These are phyloP conservation scores for Eledone cirrhosa DNA, from an alignment of 2,888 invertebrate species.

Conservation along the genomic window DNA sequence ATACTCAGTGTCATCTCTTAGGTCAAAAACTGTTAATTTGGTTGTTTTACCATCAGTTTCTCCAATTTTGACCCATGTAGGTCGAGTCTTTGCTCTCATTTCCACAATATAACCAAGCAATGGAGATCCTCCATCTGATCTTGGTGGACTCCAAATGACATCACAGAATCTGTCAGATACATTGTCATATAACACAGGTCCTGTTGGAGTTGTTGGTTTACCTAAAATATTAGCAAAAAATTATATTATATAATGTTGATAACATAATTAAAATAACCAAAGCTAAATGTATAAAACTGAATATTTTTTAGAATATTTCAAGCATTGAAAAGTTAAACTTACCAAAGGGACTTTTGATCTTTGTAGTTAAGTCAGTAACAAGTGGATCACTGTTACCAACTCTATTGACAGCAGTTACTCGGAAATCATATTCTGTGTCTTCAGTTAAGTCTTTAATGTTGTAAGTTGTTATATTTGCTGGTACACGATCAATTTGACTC, in stretches of 20 bases:
- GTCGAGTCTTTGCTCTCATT: slow-evolving; percentile 72
- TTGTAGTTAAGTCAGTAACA: slow-evolving; percentile 29
- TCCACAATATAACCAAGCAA: slow-evolving; percentile 53
- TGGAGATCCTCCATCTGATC: slow-evolving; percentile 55
- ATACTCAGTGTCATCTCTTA: slow-evolving; percentile 77
- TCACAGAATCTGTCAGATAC: slow-evolving; percentile 46
- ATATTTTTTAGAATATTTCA: neutral
- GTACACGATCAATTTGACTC: slow-evolving; percentile 89
- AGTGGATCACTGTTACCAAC: slow-evolving; percentile 73
- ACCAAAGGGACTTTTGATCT: slow-evolving; percentile 33
- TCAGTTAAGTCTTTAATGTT: slow-evolving; percentile 58
- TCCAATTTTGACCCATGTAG: slow-evolving; percentile 32
- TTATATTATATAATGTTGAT: neutral
- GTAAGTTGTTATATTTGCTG: slow-evolving; percentile 67
- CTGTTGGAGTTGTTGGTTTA: slow-evolving; percentile 44
- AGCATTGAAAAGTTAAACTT: neutral
- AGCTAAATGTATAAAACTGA: neutral
- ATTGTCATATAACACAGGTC: slow-evolving; percentile 34
- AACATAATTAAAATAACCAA: neutral
- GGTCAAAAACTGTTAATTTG: slow-evolving; percentile 28
- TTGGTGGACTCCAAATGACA: slow-evolving; percentile 53
- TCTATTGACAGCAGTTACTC: slow-evolving; percentile 52
- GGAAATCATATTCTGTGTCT: slow-evolving; percentile 65
- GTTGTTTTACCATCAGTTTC: slow-evolving; percentile 33
- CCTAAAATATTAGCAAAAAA: slow-evolving; percentile 36